phyloP scores from a whole-genome alignment of 37 sponge, comb jelly and placozoan genomes.

The Cliona cf. orientalis region DNA sequence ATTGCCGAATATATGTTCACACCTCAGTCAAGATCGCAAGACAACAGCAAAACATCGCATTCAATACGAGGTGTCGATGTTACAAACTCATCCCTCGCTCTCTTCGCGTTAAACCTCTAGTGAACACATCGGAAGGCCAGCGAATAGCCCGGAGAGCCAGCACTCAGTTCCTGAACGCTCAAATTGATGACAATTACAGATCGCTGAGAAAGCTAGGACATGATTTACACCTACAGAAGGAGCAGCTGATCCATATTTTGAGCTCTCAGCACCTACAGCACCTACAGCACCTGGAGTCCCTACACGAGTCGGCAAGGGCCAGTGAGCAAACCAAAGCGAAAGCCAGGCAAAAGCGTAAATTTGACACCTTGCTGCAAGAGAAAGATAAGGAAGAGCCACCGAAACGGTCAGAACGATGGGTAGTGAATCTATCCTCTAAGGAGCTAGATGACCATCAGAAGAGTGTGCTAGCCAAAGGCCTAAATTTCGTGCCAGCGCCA shows the following conservation, averaged over 20 bases:
- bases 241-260: not conserved
- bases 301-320: too few relatives aligned
- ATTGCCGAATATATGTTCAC: slow-evolving; percentile 7
- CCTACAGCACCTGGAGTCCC: too few relatives aligned
- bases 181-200: not conserved
- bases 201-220: not conserved
- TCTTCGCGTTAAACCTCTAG: not conserved
- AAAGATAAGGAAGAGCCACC: not conserved
- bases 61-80: slow-evolving; percentile 19
- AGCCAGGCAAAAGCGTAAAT: slow-evolving; percentile 28
- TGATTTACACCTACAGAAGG: not conserved
- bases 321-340: too few relatives aligned
- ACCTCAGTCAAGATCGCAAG: not conserved
- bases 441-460: not conserved
- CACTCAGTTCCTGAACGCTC: slow-evolving; percentile 7
- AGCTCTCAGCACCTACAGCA: too few relatives aligned
- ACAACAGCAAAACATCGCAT: not conserved
- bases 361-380: not conserved
- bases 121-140: not conserved
- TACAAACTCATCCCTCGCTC: not conserved
- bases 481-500: slow-evolving; percentile 28
- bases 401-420: not conserved
- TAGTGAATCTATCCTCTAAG: slow-evolving; percentile 17
- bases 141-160: not conserved
- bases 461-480: slow-evolving; percentile 21